Evolutionary conservation across 2,888 invertebrate genomes (phyloP), one percentile per base, ranked within the genome.

Genomic region (Phalera bucephala): DNA sequence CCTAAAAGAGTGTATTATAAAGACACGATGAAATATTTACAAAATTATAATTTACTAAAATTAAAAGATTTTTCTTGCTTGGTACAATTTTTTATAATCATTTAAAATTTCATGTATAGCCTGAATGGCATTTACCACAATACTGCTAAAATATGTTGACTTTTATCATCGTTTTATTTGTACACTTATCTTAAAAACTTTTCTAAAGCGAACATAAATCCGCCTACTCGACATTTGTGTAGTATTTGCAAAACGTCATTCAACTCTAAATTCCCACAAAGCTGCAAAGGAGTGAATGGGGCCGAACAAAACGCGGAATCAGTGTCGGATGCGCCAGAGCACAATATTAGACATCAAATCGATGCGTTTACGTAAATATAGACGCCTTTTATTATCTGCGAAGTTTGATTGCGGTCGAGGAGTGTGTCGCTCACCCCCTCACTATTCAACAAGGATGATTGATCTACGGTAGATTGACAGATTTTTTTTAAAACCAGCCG

Each of bases 391-490:
- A 88, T 87, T 85, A 88, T 87, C 85, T 84, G 80, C 75, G 55
- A 69, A 72, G 71, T 75, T 77, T 68, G 76, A 80, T 82, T 87
- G 87, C 71, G 87, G 83, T 74, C 57, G 64, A 50, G 61, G 48
- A 61, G 62, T 55, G 60, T 58, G 58, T 45, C 53, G 66, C 67
- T 80, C 88, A 80, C 85, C 87, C 85, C 83, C 80, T 78, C 66
- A 46, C 74, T 64, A 82, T 86, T 85, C 84, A 84, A 64, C 69
- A 68, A 71, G 79, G 72, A 88, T 89, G 89, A 89, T 89, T 89
- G 89, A 89, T 89, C 87, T 84, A 79, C 80, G 64, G 80, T 76
- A 80, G 89, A 89, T 89, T 88, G 89, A 89, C 89, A 88, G 89
- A 71, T 87, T 88, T 88, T 80, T 84, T 88, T 84, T 72, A 71